Conservation (phyloP, 2,797 vertebrate species). For the Hozukius guyotensis region DNA sequence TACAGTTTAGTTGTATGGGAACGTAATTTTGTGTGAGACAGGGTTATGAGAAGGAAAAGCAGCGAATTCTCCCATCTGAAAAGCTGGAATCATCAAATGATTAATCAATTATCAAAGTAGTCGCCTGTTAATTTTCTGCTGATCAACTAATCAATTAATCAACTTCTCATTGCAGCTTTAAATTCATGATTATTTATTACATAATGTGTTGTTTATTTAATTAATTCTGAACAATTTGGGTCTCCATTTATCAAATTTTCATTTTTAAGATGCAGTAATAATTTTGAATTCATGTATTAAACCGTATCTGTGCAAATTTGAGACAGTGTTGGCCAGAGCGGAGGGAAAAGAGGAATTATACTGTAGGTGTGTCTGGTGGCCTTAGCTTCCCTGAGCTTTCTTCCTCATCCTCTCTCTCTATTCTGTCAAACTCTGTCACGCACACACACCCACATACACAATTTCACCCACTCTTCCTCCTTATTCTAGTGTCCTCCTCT, state of each 20-base stretch:
- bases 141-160: neutral
- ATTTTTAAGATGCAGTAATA: too few relatives aligned
- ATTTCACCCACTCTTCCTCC: conserved; percentile 15
- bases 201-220: neutral
- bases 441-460: neutral
- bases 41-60: neutral
- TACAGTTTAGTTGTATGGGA: too few relatives aligned
- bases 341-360: neutral
- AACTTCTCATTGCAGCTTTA: neutral
- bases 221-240: neutral
- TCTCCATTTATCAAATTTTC: neutral
- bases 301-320: neutral
- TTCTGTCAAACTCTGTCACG: conserved; percentile 17
- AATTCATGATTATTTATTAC: neutral
- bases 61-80: neutral
- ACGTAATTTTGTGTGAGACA: too few relatives aligned
- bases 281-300: neutral
- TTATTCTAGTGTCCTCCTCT: conserved; percentile 32
- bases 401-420: neutral
- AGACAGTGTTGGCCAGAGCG: neutral
- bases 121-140: neutral
- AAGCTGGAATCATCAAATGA: too few relatives aligned
- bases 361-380: neutral
- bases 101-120: neutral
- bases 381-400: conserved; percentile 7